Evolutionary conservation across 1,140 invertebrate species (phyloP).

Genomic region (Sycophila sp.): DNA sequence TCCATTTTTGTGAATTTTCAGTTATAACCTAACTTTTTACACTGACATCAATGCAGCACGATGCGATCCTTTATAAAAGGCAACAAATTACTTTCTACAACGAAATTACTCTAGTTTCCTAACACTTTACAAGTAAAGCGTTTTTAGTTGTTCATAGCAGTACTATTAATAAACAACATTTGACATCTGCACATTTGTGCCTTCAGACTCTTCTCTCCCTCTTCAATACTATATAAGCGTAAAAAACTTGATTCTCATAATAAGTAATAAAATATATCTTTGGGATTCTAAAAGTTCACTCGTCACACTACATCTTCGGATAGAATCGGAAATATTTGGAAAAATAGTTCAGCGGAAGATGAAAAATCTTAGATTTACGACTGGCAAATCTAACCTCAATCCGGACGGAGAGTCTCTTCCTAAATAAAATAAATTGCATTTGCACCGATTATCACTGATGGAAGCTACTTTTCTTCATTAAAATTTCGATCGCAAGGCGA

Average conservation of each 20-base stretch:
- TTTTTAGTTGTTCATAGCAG: no score
- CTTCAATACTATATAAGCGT: no score
- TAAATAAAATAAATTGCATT: background rate
- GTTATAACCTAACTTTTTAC: background rate
- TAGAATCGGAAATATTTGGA: background rate
- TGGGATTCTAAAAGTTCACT: no score
- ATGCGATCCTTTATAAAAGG: background rate
- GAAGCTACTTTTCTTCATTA: background rate
- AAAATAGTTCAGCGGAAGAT: background rate
- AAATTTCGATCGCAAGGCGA: background rate
- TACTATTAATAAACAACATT: slow-evolving; percentile 14
- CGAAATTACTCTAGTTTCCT: background rate
- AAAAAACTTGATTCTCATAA: background rate
- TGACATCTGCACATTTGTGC: slow-evolving; percentile 19
- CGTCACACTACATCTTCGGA: no score
- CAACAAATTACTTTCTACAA: background rate
- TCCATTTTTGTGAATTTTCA: slow-evolving; percentile 73
- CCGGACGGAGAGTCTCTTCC: background rate
- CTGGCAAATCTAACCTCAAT: background rate
- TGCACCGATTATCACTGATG: background rate
- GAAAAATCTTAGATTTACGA: background rate
- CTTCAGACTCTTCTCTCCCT: background rate
- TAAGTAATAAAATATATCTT: no score
- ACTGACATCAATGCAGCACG: background rate
- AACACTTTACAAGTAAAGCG: background rate